Conservation (phyloP, 2,797 vertebrate genomes). For the Cynodonichthys magdalenae region DNA sequence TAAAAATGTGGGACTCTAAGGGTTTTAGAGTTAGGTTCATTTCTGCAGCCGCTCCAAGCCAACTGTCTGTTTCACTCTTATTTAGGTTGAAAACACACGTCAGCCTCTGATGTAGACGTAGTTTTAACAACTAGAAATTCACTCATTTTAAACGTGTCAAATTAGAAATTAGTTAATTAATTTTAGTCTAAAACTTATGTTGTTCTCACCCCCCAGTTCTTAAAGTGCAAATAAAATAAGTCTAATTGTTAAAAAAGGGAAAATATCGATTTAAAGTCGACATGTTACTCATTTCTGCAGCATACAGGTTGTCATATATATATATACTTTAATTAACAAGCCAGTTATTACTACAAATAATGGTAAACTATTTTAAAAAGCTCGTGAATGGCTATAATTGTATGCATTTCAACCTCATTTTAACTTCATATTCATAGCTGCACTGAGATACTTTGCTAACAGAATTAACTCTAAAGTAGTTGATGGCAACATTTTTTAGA, state of each 20-base stretch:
- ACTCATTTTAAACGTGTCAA: background rate
- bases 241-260: too few relatives aligned
- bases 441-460: too few relatives aligned
- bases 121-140: background rate
- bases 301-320: background rate
- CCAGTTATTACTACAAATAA: too few relatives aligned
- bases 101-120: conserved; percentile 33
- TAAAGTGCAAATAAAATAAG: background rate
- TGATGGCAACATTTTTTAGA: too few relatives aligned
- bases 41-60: conserved; percentile 29
- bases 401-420: too few relatives aligned
- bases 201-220: too few relatives aligned
- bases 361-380: too few relatives aligned
- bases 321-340: too few relatives aligned
- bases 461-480: too few relatives aligned
- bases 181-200: background rate
- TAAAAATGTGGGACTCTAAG: background rate
- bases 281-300: background rate
- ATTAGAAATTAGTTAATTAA: background rate
- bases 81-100: conserved; percentile 50
- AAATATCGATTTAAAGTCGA: background rate
- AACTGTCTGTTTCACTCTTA: conserved; percentile 50
- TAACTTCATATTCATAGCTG: background rate
- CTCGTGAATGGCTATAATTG: too few relatives aligned
- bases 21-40: conserved; percentile 12